Evolutionary conservation across 2,888 invertebrate genomes (phyloP).

Genomic region (Adelognathus sp.): DNA sequence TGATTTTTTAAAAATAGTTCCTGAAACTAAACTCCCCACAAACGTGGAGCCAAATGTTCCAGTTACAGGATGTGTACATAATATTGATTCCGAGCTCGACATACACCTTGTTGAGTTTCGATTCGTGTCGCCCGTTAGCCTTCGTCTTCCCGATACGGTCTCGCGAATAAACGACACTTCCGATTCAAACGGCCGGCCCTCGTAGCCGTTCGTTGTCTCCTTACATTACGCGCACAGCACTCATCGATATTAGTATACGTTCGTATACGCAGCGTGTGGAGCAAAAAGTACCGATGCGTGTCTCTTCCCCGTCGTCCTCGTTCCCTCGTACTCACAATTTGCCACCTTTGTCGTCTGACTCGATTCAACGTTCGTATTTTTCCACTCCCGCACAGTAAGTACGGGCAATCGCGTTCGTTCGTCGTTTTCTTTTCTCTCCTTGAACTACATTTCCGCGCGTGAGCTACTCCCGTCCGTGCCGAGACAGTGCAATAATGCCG

Average conservation of each 20-base stretch:
- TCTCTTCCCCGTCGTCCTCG: slow-evolving; percentile 21
- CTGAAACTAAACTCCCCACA: too few species aligned
- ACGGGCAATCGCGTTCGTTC: background rate
- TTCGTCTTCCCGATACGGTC: background rate
- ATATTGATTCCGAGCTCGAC: too few species aligned
- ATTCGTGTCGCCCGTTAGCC: background rate
- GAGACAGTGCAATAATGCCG: slow-evolving; percentile 4
- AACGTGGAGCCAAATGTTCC: too few species aligned
- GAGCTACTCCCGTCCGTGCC: slow-evolving; percentile 7
- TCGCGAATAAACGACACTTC: slow-evolving; percentile 2
- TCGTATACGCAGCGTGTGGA: background rate
- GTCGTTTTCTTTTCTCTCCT: slow-evolving; percentile 34
- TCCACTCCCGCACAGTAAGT: background rate
- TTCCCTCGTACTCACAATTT: background rate
- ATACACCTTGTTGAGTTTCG: background rate
- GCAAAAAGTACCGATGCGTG: slow-evolving; percentile 46
- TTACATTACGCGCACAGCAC: slow-evolving; percentile 7
- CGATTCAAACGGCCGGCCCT: background rate
- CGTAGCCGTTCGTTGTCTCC: background rate
- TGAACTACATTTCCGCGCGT: slow-evolving; percentile 54
- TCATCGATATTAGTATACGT: slow-evolving; percentile 26
- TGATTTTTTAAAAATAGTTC: too few species aligned
- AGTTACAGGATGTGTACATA: too few species aligned
- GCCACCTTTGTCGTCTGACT: background rate
- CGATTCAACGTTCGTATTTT: slow-evolving; percentile 6